phyloP scores from a whole-genome alignment of 2,888 invertebrate species.

The Ryuthela nishihirai region DNA sequence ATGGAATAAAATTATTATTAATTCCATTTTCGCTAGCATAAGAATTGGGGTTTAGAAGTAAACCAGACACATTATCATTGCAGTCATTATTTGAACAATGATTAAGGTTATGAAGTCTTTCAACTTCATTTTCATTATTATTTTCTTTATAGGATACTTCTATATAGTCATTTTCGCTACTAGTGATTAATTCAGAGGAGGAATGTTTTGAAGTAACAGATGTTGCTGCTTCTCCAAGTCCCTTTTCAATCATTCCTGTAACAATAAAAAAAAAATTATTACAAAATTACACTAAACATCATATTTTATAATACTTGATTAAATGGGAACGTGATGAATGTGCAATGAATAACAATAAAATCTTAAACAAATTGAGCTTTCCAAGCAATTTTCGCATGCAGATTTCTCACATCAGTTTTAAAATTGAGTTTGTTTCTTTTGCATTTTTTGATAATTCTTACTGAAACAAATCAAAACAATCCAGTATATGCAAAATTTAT shows the following conservation, averaged over 20 bases:
- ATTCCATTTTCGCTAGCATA: neutral
- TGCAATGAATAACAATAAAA: neutral
- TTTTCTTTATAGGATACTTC: conserved; percentile 27
- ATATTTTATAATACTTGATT: neutral
- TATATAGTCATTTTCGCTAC: conserved; percentile 29
- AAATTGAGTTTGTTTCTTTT: too few species aligned
- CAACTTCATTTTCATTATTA: conserved; percentile 18
- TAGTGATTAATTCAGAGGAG: conserved; percentile 22
- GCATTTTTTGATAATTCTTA: too few species aligned
- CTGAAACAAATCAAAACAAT: too few species aligned
- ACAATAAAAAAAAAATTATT: conserved; percentile 6
- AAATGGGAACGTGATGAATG: neutral
- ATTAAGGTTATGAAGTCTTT: too few species aligned
- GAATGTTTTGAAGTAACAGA: conserved; percentile 59
- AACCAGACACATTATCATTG: too few species aligned
- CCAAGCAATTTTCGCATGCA: too few species aligned
- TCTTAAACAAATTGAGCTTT: too few species aligned
- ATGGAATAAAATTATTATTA: too few species aligned
- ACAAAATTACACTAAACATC: neutral
- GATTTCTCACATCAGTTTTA: too few species aligned
- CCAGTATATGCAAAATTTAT: too few species aligned
- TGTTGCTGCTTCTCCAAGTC: conserved; percentile 76
- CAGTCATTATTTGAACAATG: too few species aligned
- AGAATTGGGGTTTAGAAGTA: too few species aligned
- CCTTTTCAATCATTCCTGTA: conserved; percentile 71